Percentiles rank a stretch among this genome's conserved stretches.
phyloP scores from a whole-genome alignment of 2,888 invertebrate genomes.

The Autographa pulchrina region DNA sequence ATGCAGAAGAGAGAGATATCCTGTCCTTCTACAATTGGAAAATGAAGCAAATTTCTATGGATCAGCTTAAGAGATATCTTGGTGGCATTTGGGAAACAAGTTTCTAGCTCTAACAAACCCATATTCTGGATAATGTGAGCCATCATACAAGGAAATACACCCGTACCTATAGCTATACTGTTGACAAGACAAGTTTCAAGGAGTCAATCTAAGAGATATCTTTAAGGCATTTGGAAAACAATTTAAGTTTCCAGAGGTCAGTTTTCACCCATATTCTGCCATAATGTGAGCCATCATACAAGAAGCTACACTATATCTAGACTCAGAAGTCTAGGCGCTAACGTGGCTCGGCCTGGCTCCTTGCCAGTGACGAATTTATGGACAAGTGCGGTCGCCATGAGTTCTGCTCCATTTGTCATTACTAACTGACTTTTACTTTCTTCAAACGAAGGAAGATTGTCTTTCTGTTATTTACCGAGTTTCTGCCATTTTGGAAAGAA shows the following conservation, averaged over 20 bases:
- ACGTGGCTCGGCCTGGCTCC: constrained; percentile 60
- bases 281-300: constrained; percentile 5
- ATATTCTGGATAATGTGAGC: background rate
- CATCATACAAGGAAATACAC: no score
- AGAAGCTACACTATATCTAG: constrained; percentile 41
- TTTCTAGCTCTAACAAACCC: background rate
- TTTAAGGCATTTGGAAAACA: no score
- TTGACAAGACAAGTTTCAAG: no score
- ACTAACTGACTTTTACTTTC: constrained; percentile 43
- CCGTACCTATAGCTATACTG: no score
- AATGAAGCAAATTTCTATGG: no score
- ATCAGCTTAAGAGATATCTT: no score
- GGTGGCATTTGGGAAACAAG: no score
- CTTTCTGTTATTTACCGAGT: background rate
- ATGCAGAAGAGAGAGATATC: no score
- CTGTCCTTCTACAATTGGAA: no score
- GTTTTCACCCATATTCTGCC: background rate
- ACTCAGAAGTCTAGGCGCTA: constrained; percentile 47
- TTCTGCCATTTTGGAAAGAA: background rate
- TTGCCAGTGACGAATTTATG: constrained; percentile 68
- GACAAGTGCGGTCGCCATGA: constrained; percentile 48
- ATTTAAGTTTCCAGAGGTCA: background rate
- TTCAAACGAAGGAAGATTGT: background rate
- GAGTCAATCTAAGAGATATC: no score
- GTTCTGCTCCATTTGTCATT: constrained; percentile 36